These are phyloP conservation scores for Coranthus polyacanthus DNA, from an alignment of 2,797 vertebrate species.

Conservation along the genomic window DNA sequence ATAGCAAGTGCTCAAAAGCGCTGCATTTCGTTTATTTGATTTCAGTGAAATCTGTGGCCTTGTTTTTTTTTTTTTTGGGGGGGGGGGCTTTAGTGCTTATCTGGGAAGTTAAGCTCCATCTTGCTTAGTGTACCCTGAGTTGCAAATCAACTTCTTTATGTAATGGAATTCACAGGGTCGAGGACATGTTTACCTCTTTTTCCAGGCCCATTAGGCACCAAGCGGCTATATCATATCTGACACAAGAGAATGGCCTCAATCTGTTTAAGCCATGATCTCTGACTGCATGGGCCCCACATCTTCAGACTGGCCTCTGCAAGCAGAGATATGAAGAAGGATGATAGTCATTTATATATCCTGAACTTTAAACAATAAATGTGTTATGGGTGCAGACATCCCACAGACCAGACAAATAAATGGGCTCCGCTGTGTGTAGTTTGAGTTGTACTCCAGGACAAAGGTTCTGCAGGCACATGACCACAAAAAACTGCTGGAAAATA, in stretches of 20 bases:
- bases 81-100: slow-evolving; percentile 52
- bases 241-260: slow-evolving; percentile 77
- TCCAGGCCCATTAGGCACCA: slow-evolving; percentile 82
- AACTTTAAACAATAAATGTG: slow-evolving; percentile 76
- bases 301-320: slow-evolving; percentile 51
- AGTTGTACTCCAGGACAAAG: slow-evolving; percentile 41
- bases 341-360: slow-evolving; percentile 65
- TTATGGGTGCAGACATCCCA: slow-evolving; percentile 70
- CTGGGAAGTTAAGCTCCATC: slow-evolving; percentile 57
- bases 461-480: slow-evolving; percentile 37
- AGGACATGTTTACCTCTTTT: slow-evolving; percentile 85
- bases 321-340: slow-evolving; percentile 70
- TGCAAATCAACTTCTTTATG: slow-evolving; percentile 82
- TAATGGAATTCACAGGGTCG: slow-evolving; percentile 83
- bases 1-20: slow-evolving; percentile 39
- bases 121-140: slow-evolving; percentile 54
- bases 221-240: slow-evolving; percentile 83
- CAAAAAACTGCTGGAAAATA: slow-evolving; percentile 39
- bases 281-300: slow-evolving; percentile 68
- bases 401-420: slow-evolving; percentile 68
- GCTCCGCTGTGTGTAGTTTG: slow-evolving; percentile 51
- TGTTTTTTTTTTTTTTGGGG: too few species aligned
- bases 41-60: slow-evolving; percentile 39
- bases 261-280: slow-evolving; percentile 83
- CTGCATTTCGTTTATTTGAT: slow-evolving; percentile 62